Evolutionary conservation across 2,888 invertebrate genomes (phyloP).

Genomic region (Pseudolycoriella hygida): DNA sequence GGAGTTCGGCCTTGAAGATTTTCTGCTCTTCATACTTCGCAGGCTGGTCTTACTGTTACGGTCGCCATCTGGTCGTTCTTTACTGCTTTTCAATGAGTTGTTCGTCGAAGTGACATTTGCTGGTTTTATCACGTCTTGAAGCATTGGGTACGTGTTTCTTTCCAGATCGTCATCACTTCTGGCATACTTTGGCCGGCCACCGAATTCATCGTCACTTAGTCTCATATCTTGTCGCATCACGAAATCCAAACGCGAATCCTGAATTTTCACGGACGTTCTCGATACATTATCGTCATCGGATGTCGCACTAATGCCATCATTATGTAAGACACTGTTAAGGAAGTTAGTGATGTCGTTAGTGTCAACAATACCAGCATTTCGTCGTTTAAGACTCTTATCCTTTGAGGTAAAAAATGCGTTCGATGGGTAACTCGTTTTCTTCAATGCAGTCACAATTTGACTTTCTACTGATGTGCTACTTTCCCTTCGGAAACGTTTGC

Average conservation of each 20-base stretch:
- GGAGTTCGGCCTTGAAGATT: slow-evolving; percentile 17
- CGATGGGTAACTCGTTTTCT: slow-evolving; percentile 26
- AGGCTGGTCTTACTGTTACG: slow-evolving; percentile 18
- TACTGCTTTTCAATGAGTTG: slow-evolving; percentile 13
- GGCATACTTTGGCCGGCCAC: too few species aligned
- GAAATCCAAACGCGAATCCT: slow-evolving; percentile 27
- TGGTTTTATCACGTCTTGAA: slow-evolving; percentile 16
- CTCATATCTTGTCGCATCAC: slow-evolving; percentile 20
- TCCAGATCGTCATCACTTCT: slow-evolving; percentile 10
- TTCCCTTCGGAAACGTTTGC: slow-evolving; percentile 29
- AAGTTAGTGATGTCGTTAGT: not conserved
- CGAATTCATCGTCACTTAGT: slow-evolving; percentile 17
- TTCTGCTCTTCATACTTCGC: slow-evolving; percentile 23
- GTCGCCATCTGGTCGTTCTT: slow-evolving; percentile 12
- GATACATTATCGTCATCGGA: slow-evolving; percentile 27
- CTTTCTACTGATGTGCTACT: slow-evolving; percentile 72
- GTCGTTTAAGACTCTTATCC: slow-evolving; percentile 19
- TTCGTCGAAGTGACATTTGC: slow-evolving; percentile 13
- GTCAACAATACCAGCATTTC: slow-evolving; percentile 18
- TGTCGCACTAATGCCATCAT: slow-evolving; percentile 27
- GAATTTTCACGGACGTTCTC: slow-evolving; percentile 25
- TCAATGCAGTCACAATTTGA: slow-evolving; percentile 35
- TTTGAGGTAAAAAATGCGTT: slow-evolving; percentile 22
- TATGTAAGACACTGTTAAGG: slow-evolving; percentile 22
- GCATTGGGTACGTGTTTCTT: slow-evolving; percentile 11